These are phyloP conservation scores for Esox masquinongy DNA, from an alignment of 2,797 vertebrate genomes.

Conservation along the genomic window DNA sequence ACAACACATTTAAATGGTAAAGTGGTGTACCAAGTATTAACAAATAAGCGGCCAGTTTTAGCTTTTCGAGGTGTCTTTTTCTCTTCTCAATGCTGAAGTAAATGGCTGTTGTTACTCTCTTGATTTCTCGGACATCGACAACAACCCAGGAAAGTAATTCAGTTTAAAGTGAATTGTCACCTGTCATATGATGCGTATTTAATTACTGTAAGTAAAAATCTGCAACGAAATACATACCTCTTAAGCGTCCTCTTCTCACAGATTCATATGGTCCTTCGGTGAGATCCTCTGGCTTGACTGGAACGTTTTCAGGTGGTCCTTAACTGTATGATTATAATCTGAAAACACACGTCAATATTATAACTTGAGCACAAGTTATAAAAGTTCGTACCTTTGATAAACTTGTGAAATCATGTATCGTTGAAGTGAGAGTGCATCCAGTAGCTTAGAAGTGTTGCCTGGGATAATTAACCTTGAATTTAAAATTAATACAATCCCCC, in stretches of 20 bases:
- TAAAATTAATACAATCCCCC: not conserved
- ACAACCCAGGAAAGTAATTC: not conserved
- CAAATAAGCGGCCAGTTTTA: not conserved
- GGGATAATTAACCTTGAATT: not conserved
- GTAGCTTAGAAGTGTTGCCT: not conserved
- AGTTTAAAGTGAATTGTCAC: not conserved
- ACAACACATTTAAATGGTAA: not conserved
- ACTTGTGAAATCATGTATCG: not conserved
- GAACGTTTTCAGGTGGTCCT: conserved; percentile 15
- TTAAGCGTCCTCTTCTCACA: conserved; percentile 5
- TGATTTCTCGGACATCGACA: not conserved
- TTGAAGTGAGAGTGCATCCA: not conserved
- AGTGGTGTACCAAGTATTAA: not conserved
- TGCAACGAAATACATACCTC: conserved; percentile 29
- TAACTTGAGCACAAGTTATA: not conserved
- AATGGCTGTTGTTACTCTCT: not conserved
- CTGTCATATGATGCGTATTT: not conserved
- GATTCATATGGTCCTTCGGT: conserved; percentile 27
- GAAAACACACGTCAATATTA: conserved; percentile 6
- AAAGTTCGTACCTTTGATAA: not conserved
- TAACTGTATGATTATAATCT: conserved; percentile 15
- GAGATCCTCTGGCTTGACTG: not conserved
- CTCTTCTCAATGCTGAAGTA: not conserved
- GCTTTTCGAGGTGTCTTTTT: no score
- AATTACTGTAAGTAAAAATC: not conserved